A percentile compares a stretch with the other conserved stretches of the same genome.
These are phyloP conservation scores for Selene dorsalis DNA, from an alignment of 2,797 vertebrate genomes.

Conservation along the genomic window DNA sequence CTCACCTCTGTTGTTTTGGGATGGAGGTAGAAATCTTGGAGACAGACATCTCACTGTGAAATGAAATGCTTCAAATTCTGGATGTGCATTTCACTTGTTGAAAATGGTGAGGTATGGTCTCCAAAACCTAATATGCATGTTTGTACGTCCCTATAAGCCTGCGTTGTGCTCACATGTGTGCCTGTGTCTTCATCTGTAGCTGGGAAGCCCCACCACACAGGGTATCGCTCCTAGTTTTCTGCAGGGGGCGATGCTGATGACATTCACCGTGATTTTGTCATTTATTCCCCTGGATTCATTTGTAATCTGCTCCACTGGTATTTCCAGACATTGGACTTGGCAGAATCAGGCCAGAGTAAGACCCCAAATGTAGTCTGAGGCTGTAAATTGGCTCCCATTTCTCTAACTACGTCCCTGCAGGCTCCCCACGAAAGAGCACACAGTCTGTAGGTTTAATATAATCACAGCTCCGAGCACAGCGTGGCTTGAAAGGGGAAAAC, in stretches of 20 bases:
- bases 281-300: conserved; percentile 58
- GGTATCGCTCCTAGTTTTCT: conserved; percentile 32
- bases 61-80: neutral
- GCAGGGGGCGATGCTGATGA: conserved; percentile 34
- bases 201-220: conserved; percentile 14
- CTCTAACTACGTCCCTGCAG: conserved; percentile 66
- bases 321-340: conserved; percentile 66
- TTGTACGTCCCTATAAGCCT: neutral
- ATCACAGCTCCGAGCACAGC: conserved; percentile 45
- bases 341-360: conserved; percentile 79
- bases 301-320: conserved; percentile 63
- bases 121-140: neutral
- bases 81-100: neutral
- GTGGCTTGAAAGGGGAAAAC: conserved; percentile 20
- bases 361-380: conserved; percentile 59
- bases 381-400: conserved; percentile 70
- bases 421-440: conserved; percentile 40
- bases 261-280: conserved; percentile 61
- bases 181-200: neutral
- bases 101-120: neutral
- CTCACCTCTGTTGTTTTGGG: neutral
- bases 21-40: neutral
- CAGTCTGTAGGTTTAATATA: conserved; percentile 52
- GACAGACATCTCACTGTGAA: neutral
- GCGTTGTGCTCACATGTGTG: neutral